Conservation (phyloP, 2,113 vertebrate genomes). For the Podarcis cretensis region DNA sequence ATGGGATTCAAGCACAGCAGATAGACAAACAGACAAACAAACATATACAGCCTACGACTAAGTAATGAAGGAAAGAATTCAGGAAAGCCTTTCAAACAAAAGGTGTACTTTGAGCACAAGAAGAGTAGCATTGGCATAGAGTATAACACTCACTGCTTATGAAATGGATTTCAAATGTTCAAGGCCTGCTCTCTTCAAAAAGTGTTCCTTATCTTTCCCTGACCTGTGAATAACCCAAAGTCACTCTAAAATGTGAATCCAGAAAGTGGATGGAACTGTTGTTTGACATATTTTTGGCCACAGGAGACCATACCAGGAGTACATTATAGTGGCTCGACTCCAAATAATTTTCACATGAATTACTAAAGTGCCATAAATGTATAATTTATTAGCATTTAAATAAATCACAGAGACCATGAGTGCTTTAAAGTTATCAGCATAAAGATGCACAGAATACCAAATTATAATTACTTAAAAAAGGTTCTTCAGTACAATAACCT, state of each 20-base stretch:
- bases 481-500: neutral
- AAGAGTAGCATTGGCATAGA: neutral
- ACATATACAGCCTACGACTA: neutral
- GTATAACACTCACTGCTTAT: neutral
- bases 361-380: conserved; percentile 83
- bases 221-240: conserved; percentile 41
- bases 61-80: neutral
- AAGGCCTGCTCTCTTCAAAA: rapidly evolving
- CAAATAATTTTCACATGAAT: conserved; percentile 86
- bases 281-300: conserved; percentile 65
- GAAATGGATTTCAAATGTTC: rapidly evolving
- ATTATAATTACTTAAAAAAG: conserved; percentile 55
- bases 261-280: conserved; percentile 48
- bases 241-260: conserved; percentile 37
- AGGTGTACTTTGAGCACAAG: neutral
- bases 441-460: conserved; percentile 36
- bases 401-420: conserved; percentile 76
- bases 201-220: neutral
- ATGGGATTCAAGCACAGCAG: neutral
- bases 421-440: conserved; percentile 63
- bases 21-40: neutral
- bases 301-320: conserved; percentile 57
- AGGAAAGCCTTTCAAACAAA: neutral
- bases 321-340: conserved; percentile 73
- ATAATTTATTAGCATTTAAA: conserved; percentile 86